Base-by-base conservation (phyloP, 1,140 invertebrate genomes). In the Probaryconus sp. region DNA sequence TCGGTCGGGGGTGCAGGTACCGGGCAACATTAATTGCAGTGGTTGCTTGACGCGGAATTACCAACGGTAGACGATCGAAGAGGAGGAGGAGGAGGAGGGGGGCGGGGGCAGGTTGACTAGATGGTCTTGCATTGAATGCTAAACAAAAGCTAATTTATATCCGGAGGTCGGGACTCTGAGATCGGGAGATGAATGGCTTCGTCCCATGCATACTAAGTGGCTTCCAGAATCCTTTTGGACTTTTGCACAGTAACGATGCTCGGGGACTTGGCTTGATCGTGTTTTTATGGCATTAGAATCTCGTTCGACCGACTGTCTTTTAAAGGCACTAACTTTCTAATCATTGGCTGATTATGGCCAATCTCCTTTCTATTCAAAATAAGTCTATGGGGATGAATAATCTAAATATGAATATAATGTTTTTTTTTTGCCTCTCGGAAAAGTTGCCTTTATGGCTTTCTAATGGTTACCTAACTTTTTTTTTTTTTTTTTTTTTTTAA, bases 81-180 rank as follows among this genome's bases (percentile, higher is more conserved):
- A n/a, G n/a, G n/a, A n/a, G n/a, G n/a, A n/a, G n/a, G n/a, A n/a
- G n/a, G n/a, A n/a, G n/a, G n/a, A n/a, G n/a, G n/a, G n/a, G n/a
- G n/a, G n/a, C n/a, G n/a, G n/a, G n/a, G n/a, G n/a, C n/a, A n/a
- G 70, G 37, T 47, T 73, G 45, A 77, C 64, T 69, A 35, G 55
- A 26, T 58, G 64, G 51, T 65, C 79, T 78, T 48, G 85, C 85
- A 86, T 87, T 88, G 86, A 88, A 88, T 88, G 85, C 86, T 88
- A 88, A 87, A 88, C 85, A 88, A 88, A 88, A 87, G 86, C 83
- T 88, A 88, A 88, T 88, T 88, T 88, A 88, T 88, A 88, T 86
- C 85, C 82, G 79, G 79, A 84, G 83, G 82, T 84, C 79, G 85
- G 77, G 78, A 80, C 82, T 81, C 75, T 77, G 85, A 87, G 84